Percentiles rank a stretch among this genome's conserved stretches.
These are phyloP conservation scores for Chesias legatella DNA, from an alignment of 2,888 invertebrate genomes.

Conservation along the genomic window DNA sequence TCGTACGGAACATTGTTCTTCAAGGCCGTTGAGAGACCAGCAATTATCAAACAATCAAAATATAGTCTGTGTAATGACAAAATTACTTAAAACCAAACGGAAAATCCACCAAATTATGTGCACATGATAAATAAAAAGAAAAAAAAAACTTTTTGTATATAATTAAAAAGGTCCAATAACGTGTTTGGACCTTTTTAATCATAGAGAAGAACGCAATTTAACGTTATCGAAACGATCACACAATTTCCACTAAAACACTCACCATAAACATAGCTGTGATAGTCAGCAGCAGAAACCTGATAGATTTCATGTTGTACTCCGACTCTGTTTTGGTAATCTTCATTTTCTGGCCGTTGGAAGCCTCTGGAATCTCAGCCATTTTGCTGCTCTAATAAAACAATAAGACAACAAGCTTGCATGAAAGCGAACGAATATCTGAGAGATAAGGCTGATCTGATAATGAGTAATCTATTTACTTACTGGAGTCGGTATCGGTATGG, in stretches of 20 bases:
- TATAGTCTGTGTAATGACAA: no score
- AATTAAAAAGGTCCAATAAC: no score
- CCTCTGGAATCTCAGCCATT: slow-evolving; percentile 17
- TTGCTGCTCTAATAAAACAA: slow-evolving; percentile 6
- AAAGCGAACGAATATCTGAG: slow-evolving; percentile 31
- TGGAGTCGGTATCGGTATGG: neutral
- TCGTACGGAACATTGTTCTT: no score
- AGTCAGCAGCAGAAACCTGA: slow-evolving; percentile 66
- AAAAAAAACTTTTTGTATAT: no score
- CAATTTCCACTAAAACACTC: slow-evolving; percentile 37
- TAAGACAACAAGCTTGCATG: slow-evolving; percentile 15
- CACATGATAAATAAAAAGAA: no score
- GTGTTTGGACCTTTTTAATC: no score
- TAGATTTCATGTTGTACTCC: slow-evolving; percentile 72
- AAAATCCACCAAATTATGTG: no score
- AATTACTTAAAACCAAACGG: no score
- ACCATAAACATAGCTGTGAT: slow-evolving; percentile 73
- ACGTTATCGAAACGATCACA: no score
- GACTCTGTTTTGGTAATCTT: slow-evolving; percentile 61
- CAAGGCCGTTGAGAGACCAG: no score
- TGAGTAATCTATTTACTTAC: slow-evolving; percentile 5
- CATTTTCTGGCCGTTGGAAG: slow-evolving; percentile 44
- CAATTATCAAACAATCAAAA: no score
- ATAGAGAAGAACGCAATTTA: no score
- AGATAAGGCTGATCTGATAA: slow-evolving; percentile 45